These are phyloP conservation scores for Tethea ocularis DNA, from an alignment of 2,888 invertebrate genomes.

Conservation along the genomic window DNA sequence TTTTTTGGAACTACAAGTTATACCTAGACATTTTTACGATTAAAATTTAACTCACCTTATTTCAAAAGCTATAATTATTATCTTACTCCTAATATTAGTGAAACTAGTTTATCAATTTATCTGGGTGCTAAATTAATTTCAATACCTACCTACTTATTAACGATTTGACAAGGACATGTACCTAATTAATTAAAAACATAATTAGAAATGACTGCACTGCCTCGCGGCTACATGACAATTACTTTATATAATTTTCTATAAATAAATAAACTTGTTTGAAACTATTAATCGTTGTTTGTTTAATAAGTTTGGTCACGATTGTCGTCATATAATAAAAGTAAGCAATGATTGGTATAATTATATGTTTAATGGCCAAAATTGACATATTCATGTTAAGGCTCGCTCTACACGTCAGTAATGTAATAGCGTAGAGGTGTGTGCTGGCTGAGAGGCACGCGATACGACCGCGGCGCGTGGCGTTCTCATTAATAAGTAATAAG, in stretches of 20 bases:
- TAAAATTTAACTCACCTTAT: not conserved
- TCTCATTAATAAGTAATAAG: constrained; percentile 31
- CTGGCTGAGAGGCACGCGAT: constrained; percentile 18
- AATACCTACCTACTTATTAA: not conserved
- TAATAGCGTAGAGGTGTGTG: constrained; percentile 4
- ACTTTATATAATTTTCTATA: not conserved
- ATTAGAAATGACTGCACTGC: constrained; percentile 1
- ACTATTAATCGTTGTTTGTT: not conserved
- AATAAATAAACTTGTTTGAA: not conserved
- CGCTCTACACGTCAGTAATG: constrained; percentile 15
- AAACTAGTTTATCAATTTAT: not conserved
- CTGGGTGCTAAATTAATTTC: not conserved
- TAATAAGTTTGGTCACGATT: not conserved
- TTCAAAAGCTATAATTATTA: not conserved
- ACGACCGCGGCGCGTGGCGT: constrained; percentile 9
- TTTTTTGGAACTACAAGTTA: too few species aligned
- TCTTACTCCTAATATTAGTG: not conserved
- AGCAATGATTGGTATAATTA: constrained; percentile 8
- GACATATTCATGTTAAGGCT: constrained; percentile 37
- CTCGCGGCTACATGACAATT: constrained; percentile 1
- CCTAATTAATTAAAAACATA: not conserved
- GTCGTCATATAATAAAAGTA: not conserved
- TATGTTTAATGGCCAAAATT: constrained; percentile 33
- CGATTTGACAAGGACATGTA: constrained; percentile 9
- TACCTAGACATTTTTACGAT: not conserved